A percentile compares a stretch with the other conserved stretches of the same genome.
Evolutionary conservation across 2,797 vertebrate genomes (phyloP).

Genomic region (Enteromius mattozi): DNA sequence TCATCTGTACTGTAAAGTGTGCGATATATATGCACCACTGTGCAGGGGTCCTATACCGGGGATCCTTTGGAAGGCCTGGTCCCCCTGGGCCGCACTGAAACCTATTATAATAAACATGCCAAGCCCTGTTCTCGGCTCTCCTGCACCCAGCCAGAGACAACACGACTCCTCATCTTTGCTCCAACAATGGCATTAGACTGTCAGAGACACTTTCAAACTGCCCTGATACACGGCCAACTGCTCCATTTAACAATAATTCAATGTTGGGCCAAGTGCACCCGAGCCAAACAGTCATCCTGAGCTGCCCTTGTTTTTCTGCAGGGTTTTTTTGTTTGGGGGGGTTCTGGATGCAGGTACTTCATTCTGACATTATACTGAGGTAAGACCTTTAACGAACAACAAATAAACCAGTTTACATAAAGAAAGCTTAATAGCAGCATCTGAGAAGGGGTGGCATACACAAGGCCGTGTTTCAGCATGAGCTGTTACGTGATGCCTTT

Average conservation of each 20-base stretch:
- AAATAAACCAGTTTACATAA: slow-evolving; percentile 32
- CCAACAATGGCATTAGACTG: slow-evolving; percentile 64
- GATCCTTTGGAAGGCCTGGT: slow-evolving; percentile 25
- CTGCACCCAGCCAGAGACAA: slow-evolving; percentile 57
- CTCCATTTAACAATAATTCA: slow-evolving; percentile 61
- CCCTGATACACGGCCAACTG: slow-evolving; percentile 55
- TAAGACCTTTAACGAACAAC: slow-evolving; percentile 17
- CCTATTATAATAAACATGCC: slow-evolving; percentile 56
- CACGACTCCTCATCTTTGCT: slow-evolving; percentile 54
- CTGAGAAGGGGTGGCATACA: slow-evolving; percentile 12
- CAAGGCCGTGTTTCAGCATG: slow-evolving; percentile 10
- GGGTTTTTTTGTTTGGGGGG: background rate
- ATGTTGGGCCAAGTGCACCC: slow-evolving; percentile 39
- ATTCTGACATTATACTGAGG: slow-evolving; percentile 50
- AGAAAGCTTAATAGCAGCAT: background rate
- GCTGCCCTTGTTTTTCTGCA: slow-evolving; percentile 41
- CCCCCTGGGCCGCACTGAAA: slow-evolving; percentile 39
- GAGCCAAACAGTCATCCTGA: slow-evolving; percentile 45
- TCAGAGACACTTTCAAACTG: slow-evolving; percentile 54
- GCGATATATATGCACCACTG: slow-evolving; percentile 20
- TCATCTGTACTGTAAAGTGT: slow-evolving; percentile 27
- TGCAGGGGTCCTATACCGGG: slow-evolving; percentile 33
- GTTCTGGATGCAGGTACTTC: slow-evolving; percentile 26
- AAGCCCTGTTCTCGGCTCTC: slow-evolving; percentile 44
- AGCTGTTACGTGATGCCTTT: slow-evolving; percentile 9